Evolutionary conservation across 2,113 vertebrate genomes (phyloP).

Genomic region (Fregetta grallaria): DNA sequence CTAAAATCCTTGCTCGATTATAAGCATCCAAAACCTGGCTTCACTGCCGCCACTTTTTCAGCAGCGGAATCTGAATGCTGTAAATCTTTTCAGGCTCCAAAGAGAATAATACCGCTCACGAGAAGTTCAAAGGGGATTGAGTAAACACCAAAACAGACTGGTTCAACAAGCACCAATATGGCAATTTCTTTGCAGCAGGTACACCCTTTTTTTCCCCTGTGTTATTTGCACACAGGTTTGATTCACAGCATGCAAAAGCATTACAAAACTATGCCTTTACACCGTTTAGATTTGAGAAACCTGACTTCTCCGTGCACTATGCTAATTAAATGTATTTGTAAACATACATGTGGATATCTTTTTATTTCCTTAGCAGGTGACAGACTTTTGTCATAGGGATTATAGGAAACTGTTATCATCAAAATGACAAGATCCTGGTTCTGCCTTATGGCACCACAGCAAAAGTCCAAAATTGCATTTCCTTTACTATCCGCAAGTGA

Average conservation of each 20-base stretch:
- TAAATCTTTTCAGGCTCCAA: background rate
- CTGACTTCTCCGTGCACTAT: background rate
- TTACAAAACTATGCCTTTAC: background rate
- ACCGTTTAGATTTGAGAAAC: background rate
- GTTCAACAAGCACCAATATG: background rate
- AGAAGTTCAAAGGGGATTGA: background rate
- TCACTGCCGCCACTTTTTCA: background rate
- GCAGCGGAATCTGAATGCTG: background rate
- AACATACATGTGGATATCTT: background rate
- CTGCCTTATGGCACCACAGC: background rate
- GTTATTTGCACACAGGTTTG: background rate
- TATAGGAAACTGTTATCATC: background rate
- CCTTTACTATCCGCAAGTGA: background rate
- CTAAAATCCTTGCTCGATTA: background rate
- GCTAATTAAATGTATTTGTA: background rate
- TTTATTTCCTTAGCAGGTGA: background rate
- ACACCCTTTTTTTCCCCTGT: background rate
- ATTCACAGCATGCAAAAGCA: background rate
- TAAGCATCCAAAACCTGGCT: background rate
- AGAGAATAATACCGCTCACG: background rate
- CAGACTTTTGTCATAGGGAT: background rate
- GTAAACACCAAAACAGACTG: background rate
- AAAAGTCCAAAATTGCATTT: background rate
- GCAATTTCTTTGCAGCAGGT: constrained; percentile 3
- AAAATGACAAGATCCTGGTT: background rate